Conservation (phyloP, 2,113 vertebrate genomes). For the Reinhardtius hippoglossoides region DNA sequence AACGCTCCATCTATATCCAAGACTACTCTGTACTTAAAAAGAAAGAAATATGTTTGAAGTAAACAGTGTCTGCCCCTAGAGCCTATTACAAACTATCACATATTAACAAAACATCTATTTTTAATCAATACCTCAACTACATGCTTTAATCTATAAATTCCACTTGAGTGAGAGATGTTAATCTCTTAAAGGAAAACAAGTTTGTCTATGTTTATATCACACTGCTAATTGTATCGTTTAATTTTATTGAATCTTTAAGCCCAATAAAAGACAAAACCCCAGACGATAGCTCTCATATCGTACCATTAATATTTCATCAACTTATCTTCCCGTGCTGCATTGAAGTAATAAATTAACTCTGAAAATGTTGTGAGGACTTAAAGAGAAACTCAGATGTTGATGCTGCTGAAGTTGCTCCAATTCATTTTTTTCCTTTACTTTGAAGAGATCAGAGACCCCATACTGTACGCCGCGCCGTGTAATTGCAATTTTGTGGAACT, state of each 20-base stretch:
- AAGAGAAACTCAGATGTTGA: constrained; percentile 35
- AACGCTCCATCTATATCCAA: too few species aligned
- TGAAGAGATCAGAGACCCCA: constrained; percentile 66
- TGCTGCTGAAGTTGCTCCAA: constrained; percentile 39
- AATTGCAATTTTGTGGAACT: constrained; percentile 67
- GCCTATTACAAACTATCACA: neutral
- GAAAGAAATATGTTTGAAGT: too few species aligned
- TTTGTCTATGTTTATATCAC: neutral
- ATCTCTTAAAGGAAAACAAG: neutral
- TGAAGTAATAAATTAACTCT: constrained; percentile 39
- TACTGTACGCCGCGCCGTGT: constrained; percentile 32
- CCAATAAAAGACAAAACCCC: constrained; percentile 4
- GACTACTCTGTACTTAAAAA: neutral
- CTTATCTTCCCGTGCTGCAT: neutral
- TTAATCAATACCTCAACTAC: neutral
- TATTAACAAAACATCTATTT: neutral
- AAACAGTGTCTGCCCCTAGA: neutral
- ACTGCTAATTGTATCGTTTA: constrained; percentile 7
- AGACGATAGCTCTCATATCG: constrained; percentile 16
- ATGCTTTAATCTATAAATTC: neutral
- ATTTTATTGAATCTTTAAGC: constrained; percentile 20
- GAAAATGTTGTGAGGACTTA: constrained; percentile 5
- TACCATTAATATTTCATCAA: constrained; percentile 47
- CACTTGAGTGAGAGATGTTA: neutral
- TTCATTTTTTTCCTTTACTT: constrained; percentile 43